These are phyloP conservation scores for Sebastes trivittatus DNA, from an alignment of 2,797 vertebrate species.

Conservation along the genomic window DNA sequence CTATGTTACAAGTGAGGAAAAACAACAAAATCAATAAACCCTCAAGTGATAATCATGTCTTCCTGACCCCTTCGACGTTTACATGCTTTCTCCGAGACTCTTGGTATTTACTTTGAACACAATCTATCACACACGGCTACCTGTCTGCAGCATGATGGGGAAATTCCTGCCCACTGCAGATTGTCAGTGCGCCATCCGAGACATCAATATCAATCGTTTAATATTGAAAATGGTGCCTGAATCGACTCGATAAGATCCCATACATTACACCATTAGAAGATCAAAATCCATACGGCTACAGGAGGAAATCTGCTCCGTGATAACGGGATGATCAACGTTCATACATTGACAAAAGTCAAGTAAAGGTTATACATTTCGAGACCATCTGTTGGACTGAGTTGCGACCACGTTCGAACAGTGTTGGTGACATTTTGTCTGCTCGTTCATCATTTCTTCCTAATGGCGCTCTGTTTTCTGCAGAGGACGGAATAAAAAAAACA, in stretches of 20 bases:
- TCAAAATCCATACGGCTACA: slow-evolving; percentile 33
- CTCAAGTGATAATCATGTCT: slow-evolving; percentile 31
- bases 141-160: not conserved
- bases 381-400: slow-evolving; percentile 14
- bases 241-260: slow-evolving; percentile 21
- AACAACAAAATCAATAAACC: slow-evolving; percentile 41
- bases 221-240: slow-evolving; percentile 14
- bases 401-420: not conserved
- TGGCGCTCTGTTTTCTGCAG: not conserved
- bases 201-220: slow-evolving; percentile 31
- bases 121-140: slow-evolving; percentile 24
- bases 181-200: not conserved
- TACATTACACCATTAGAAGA: slow-evolving; percentile 2
- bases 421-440: slow-evolving; percentile 28
- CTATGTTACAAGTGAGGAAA: slow-evolving; percentile 6
- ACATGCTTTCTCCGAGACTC: not conserved
- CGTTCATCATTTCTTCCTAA: slow-evolving; percentile 16
- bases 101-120: slow-evolving; percentile 47
- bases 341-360: slow-evolving; percentile 30
- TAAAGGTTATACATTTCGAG: slow-evolving; percentile 44
- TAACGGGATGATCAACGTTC: slow-evolving; percentile 39
- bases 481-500: not conserved
- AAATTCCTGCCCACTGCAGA: not conserved
- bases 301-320: slow-evolving; percentile 7
- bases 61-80: slow-evolving; percentile 29